Conservation (phyloP, 2,113 vertebrate species). For the Archilochus colubris region DNA sequence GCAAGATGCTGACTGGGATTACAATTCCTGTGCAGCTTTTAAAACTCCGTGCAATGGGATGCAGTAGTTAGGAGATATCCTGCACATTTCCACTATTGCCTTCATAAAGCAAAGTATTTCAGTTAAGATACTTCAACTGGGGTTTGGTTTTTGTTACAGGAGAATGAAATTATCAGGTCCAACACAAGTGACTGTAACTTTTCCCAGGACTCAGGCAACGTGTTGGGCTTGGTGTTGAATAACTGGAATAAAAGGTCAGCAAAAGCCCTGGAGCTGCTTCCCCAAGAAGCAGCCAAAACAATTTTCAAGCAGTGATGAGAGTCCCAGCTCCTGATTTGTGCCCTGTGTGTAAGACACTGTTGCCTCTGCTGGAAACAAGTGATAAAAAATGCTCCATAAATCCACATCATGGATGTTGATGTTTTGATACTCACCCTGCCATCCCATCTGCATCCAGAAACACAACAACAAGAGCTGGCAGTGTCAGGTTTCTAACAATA, state of each 20-base stretch:
- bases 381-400: constrained; percentile 34
- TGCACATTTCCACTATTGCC: not conserved
- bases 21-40: not conserved
- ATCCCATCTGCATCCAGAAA: constrained; percentile 47
- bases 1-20: not conserved
- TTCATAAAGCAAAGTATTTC: not conserved
- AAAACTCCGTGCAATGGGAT: not conserved
- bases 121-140: not conserved
- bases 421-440: constrained; percentile 51
- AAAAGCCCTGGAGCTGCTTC: not conserved
- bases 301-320: not conserved
- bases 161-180: not conserved
- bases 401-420: not conserved
- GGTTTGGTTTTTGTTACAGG: not conserved
- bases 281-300: not conserved
- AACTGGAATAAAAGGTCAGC: not conserved
- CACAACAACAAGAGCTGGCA: constrained; percentile 43
- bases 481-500: constrained; percentile 19
- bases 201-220: not conserved
- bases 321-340: not conserved
- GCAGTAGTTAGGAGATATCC: not conserved
- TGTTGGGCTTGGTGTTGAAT: not conserved
- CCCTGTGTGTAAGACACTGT: not conserved
- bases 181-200: not conserved
- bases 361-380: constrained; percentile 27